Evolutionary conservation across 2,888 invertebrate genomes (phyloP).

Genomic region (Syritta pipiens): DNA sequence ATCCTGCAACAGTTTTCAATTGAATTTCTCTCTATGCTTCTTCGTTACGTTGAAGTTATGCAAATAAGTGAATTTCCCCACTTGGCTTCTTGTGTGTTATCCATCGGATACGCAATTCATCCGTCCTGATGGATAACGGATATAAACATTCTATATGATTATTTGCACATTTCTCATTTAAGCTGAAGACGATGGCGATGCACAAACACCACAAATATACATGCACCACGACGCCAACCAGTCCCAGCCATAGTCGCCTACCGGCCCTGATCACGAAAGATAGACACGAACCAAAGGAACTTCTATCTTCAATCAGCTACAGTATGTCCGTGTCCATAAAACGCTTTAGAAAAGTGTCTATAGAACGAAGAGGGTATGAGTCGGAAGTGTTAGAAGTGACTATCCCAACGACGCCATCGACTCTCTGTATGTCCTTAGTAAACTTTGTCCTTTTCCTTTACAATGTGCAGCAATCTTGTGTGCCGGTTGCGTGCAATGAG

Average conservation of each 20-base stretch:
- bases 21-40: background rate
- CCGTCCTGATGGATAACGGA: slow-evolving; percentile 21
- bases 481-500: background rate
- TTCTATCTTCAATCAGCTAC: slow-evolving; percentile 39
- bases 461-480: too few species aligned
- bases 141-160: slow-evolving; percentile 54
- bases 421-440: too few species aligned
- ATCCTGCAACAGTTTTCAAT: slow-evolving; percentile 15
- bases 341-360: slow-evolving; percentile 24
- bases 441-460: too few species aligned
- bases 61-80: slow-evolving; percentile 33
- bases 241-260: background rate
- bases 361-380: slow-evolving; percentile 3
- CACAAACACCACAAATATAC: slow-evolving; percentile 6
- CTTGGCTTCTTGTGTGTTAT: background rate
- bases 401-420: slow-evolving; percentile 22
- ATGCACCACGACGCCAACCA: background rate
- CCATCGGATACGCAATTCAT: slow-evolving; percentile 23
- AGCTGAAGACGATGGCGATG: slow-evolving; percentile 12
- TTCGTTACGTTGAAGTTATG: background rate
- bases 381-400: slow-evolving; percentile 8
- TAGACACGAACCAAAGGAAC: slow-evolving; percentile 7
- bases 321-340: background rate
- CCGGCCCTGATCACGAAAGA: background rate
- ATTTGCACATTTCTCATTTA: slow-evolving; percentile 54